Evolutionary conservation across 2,888 invertebrate genomes (phyloP).

Genomic region (Acrobasis suavella): DNA sequence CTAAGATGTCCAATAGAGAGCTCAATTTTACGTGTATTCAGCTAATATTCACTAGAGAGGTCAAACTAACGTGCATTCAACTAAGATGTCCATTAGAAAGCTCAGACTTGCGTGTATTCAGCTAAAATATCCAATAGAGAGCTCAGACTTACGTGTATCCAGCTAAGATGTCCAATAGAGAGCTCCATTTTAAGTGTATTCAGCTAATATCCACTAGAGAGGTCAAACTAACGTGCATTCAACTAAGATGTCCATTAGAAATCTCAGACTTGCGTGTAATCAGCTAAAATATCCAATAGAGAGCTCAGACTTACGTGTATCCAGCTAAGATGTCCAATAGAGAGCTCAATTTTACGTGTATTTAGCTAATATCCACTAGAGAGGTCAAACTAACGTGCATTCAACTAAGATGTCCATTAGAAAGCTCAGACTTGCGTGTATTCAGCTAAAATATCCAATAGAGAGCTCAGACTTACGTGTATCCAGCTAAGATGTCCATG

Average conservation of each 20-base stretch:
- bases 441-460: neutral
- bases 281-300: constrained; percentile 88
- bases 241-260: constrained; percentile 93
- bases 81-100: neutral
- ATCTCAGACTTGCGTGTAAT: constrained; percentile 78
- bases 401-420: constrained; percentile 95
- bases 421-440: constrained; percentile 76
- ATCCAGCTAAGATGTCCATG: constrained; percentile 94
- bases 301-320: constrained; percentile 87
- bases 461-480: constrained; percentile 87
- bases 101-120: constrained; percentile 59
- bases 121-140: neutral
- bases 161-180: constrained; percentile 93
- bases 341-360: constrained; percentile 92
- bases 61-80: no score
- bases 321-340: constrained; percentile 95
- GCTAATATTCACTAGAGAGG: no score
- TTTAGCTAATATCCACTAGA: constrained; percentile 93
- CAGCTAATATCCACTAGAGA: constrained; percentile 94
- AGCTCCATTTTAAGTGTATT: constrained; percentile 92
- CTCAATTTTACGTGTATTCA: no score
- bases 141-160: constrained; percentile 90
- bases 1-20: no score
- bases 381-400: constrained; percentile 92
- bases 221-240: constrained; percentile 92